Base-by-base conservation (phyloP, 1,140 invertebrate species). In the Brachystomella parvula region DNA sequence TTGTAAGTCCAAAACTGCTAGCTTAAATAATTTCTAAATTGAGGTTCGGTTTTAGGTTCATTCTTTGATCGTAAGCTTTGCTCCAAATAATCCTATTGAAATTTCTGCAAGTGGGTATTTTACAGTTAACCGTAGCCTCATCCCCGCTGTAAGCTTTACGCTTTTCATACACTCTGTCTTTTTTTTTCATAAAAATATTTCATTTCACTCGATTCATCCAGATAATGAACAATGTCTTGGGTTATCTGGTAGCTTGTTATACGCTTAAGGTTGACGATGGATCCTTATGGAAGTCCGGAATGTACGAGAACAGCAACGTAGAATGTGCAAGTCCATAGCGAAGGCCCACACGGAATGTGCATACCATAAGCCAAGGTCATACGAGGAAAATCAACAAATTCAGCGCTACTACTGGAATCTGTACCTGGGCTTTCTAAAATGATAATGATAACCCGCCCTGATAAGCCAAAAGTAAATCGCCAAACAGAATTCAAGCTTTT, bases 31-130 rank as follows among this genome's bases (percentile, higher is more conserved):
- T 26, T 26, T 53, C 15, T 53, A n/a, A n/a, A n/a, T 53, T 53
- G 15, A 26, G 12, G 49, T 53, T 53, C n/a, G n/a, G n/a, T 24
- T 53, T 53, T 24, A 53, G 49, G 24, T 53, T 53, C 49, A 53
- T 24, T 15, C 49, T 15, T 19, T 53, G 49, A 24, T 53, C 3
- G 21, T 24, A 19, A 53, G 49, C 24, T 53, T 19, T 53, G 49
- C 49, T 19, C 49, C 49, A 24, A 53, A 53, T 24, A 53, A 53
- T 53, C 49, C 49, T 6, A 53, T 53, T 26, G 12, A 53, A 26
- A 53, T 53, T 6, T 53, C 49, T 53, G 49, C 49, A 6, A 15
- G 3, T 24, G 49, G 49, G 6, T 53, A 19, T 26, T 53, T 53
- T 24, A 24, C 12, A 19, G 49, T 53, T 24, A 53, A 53, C 24